Base-by-base conservation (phyloP, 2,888 invertebrate genomes). In the Brassicogethes aeneus region DNA sequence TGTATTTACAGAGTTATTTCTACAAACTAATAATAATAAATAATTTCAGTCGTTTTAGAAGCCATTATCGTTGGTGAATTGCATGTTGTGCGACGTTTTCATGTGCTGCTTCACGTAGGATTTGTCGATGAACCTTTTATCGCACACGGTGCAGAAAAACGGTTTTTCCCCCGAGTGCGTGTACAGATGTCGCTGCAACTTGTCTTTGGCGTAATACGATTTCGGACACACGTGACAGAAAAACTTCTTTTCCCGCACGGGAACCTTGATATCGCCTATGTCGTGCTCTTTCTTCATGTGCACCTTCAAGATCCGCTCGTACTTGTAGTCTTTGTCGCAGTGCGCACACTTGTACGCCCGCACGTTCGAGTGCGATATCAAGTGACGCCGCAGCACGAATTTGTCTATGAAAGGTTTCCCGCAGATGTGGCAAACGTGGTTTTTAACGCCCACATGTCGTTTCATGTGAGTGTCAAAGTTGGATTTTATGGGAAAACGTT, bases 301-400 rank as follows among this genome's bases (percentile, higher is more conserved):
- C 8, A 56, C 69, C 7, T 69, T 61, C 50, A 37, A 48, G n/a
- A 57, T 54, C 15, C 56, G 40, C 49, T 71, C 57, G 1, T 73
- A 72, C 47, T 68, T 70, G 54, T 76, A 75, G 51, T 74, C 74
- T 39, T 68, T 67, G 33, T 64, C 64, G 50, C 76, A 76, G 49
- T 74, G 70, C 10, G 68, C 58, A 52, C 76, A 76, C 36, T 55
- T 54, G 34, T 52, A 57, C 13, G 56, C 56, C 16, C 56, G 48
- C 2, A 57, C 52, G 31, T 56, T 55, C 1, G 61, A 59, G 45
- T 61, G 61, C 1, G 55, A 55, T 10, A 47, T 46, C 51, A 57
- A 55, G 37, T 61, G 61, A 16, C 55, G 45, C 29, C 54, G 51
- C 35, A 60, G 36, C 3, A 59, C 60, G 34, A 56, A 57, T 36